phyloP scores from a whole-genome alignment of 2,113 vertebrate genomes.

The Centropus bengalensis region DNA sequence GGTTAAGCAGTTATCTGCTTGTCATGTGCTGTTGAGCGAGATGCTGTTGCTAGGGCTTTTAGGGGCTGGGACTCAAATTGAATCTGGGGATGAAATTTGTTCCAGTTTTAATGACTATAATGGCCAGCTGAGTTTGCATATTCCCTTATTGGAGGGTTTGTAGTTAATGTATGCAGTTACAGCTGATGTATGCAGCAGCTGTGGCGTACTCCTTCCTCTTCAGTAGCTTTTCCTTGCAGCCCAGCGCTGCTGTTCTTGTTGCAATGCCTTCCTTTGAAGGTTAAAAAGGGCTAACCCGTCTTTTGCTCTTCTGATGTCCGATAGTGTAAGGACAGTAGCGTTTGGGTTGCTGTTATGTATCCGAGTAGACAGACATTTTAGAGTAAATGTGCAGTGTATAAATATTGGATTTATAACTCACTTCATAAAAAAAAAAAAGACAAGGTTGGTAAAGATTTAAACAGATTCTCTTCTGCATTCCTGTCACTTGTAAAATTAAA shows the following conservation, averaged over 20 bases:
- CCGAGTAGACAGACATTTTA: not conserved
- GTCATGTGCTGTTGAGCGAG: not conserved
- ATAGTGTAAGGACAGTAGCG: not conserved
- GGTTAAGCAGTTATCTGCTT: not conserved
- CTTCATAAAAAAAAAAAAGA: not conserved
- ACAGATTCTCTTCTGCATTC: not conserved
- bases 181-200: not conserved
- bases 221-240: not conserved
- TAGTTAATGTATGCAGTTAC: not conserved
- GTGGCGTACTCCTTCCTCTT: not conserved
- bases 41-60: not conserved
- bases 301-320: not conserved
- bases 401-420: not conserved
- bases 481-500: not conserved
- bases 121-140: not conserved
- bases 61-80: not conserved
- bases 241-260: not conserved
- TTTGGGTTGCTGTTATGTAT: not conserved
- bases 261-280: not conserved
- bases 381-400: not conserved
- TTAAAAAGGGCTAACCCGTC: not conserved
- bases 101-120: not conserved
- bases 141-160: not conserved
- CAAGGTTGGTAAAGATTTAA: not conserved
- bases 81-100: not conserved